Percentiles rank a stretch among this genome's conserved stretches.
Evolutionary conservation across 2,888 invertebrate genomes (phyloP).

Genomic region (Fragum sueziense): DNA sequence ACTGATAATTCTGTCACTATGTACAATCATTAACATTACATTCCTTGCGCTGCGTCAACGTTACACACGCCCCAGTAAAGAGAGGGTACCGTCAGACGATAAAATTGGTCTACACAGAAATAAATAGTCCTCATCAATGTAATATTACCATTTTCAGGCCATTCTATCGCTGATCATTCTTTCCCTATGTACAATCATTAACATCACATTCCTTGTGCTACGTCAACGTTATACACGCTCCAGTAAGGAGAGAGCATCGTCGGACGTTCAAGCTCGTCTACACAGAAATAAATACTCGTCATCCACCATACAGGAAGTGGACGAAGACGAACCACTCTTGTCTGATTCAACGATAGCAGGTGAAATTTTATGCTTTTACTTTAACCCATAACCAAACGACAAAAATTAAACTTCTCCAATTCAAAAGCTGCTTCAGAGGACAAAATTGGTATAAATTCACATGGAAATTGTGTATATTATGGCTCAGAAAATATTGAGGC

Average conservation of each 20-base stretch:
- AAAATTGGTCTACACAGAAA: background rate
- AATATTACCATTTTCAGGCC: slow-evolving; percentile 64
- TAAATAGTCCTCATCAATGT: background rate
- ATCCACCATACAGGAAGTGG: background rate
- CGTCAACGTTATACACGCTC: slow-evolving; percentile 87
- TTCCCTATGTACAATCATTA: slow-evolving; percentile 85
- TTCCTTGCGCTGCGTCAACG: slow-evolving; percentile 92
- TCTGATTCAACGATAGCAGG: background rate
- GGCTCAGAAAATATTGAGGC: too few relatives aligned
- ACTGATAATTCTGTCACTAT: slow-evolving; percentile 69
- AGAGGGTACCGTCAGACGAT: slow-evolving; percentile 1
- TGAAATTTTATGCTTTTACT: too few relatives aligned
- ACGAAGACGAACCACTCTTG: slow-evolving; percentile 1
- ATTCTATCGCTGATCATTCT: slow-evolving; percentile 72
- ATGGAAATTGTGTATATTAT: too few relatives aligned
- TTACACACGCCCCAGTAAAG: slow-evolving; percentile 81
- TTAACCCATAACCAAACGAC: too few relatives aligned
- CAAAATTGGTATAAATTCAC: too few relatives aligned
- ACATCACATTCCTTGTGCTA: slow-evolving; percentile 90
- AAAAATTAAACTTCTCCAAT: too few relatives aligned
- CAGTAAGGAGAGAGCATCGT: background rate
- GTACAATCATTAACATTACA: slow-evolving; percentile 88
- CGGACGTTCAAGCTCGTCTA: background rate
- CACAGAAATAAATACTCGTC: slow-evolving; percentile 8
- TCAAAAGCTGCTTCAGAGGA: too few relatives aligned